Evolutionary conservation across 2,888 invertebrate species (phyloP).

Genomic region (Hydraecia micacea): DNA sequence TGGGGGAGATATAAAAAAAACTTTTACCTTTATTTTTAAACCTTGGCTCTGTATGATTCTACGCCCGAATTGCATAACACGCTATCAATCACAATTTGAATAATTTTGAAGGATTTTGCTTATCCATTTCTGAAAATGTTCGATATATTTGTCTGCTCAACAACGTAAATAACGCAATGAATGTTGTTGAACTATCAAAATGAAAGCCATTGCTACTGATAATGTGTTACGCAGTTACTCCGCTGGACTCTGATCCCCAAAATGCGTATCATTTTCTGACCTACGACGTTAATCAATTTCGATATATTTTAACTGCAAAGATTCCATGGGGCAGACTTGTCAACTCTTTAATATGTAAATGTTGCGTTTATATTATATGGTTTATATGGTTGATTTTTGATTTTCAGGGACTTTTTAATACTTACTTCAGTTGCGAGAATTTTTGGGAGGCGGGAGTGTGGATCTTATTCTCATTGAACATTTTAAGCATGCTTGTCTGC

Average conservation of each 20-base stretch:
- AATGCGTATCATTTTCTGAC: no score
- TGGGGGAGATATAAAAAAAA: background rate
- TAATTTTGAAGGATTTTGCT: background rate
- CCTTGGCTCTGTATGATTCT: background rate
- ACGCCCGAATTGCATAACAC: background rate
- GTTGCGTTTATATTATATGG: no score
- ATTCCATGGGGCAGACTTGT: no score
- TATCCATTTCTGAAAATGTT: background rate
- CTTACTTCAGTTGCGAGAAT: slow-evolving; percentile 19
- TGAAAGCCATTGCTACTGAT: background rate
- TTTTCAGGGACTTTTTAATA: background rate
- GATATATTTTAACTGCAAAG: no score
- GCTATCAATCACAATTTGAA: background rate
- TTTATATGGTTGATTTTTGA: background rate
- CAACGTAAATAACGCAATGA: background rate
- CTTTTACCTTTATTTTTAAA: background rate
- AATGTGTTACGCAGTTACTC: no score
- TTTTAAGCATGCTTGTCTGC: slow-evolving; percentile 44
- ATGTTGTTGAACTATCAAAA: background rate
- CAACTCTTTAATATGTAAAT: no score
- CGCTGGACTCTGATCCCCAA: no score
- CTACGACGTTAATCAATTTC: no score
- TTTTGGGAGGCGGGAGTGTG: slow-evolving; percentile 7
- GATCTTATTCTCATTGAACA: slow-evolving; percentile 26
- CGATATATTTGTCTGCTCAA: background rate